Evolutionary conservation across 2,888 invertebrate genomes (phyloP).

Genomic region (Isoperla grammatica): DNA sequence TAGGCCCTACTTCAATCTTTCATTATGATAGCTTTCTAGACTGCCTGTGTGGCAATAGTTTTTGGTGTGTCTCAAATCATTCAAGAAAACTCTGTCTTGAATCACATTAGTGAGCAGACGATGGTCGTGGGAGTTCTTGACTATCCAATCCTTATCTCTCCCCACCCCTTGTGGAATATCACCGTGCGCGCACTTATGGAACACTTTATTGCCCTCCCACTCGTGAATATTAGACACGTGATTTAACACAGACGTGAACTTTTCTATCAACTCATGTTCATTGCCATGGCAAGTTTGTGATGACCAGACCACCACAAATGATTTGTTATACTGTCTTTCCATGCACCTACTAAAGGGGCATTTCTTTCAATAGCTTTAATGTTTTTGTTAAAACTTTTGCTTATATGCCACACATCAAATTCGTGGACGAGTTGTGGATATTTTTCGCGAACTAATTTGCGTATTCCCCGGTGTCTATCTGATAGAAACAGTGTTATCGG

Average conservation of each 20-base stretch:
- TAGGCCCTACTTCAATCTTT: too few relatives aligned
- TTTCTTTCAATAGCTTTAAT: neutral
- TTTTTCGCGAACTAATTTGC: too few relatives aligned
- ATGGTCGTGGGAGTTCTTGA: neutral
- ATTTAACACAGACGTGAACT: neutral
- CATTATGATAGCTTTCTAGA: too few relatives aligned
- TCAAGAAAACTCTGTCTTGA: too few relatives aligned
- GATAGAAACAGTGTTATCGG: too few relatives aligned
- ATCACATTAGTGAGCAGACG: neutral
- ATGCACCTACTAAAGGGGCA: neutral
- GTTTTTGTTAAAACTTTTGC: too few relatives aligned
- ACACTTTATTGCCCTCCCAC: neutral
- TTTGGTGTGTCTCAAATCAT: too few relatives aligned
- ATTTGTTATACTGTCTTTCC: neutral
- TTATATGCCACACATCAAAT: too few relatives aligned
- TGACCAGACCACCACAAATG: constrained; percentile 10
- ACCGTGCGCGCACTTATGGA: neutral
- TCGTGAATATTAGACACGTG: constrained; percentile 1
- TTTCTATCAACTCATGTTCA: neutral
- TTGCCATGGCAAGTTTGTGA: constrained; percentile 1
- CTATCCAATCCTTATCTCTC: neutral
- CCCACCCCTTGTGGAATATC: neutral
- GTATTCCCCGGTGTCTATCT: too few relatives aligned
- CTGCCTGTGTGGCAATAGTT: too few relatives aligned
- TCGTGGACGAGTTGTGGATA: too few relatives aligned